Percentiles rank a stretch among this genome's conserved stretches.
These are phyloP conservation scores for Mobula hypostoma DNA, from an alignment of 2,113 vertebrate genomes.

Conservation along the genomic window DNA sequence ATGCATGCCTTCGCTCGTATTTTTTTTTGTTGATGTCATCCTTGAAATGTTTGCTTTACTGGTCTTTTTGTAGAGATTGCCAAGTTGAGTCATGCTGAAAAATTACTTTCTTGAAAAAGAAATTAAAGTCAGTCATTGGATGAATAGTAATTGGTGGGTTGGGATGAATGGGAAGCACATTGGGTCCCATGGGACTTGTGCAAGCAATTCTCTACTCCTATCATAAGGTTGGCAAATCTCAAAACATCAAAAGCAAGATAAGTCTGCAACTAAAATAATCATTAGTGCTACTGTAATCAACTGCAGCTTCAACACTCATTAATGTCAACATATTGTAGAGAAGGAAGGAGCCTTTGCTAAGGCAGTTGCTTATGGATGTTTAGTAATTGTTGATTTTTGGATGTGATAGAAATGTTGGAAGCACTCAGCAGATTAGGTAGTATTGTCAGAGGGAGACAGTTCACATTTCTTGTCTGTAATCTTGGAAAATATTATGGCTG, in stretches of 20 bases:
- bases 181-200: not conserved
- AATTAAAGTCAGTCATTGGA: not conserved
- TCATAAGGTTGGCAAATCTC: not conserved
- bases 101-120: not conserved
- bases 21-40: not conserved
- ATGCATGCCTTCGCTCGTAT: not conserved
- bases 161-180: not conserved
- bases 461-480: not conserved
- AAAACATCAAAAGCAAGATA: not conserved
- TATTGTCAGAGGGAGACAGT: not conserved
- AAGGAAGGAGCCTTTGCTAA: not conserved
- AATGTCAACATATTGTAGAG: not conserved
- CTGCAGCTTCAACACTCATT: not conserved
- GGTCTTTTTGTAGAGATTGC: not conserved
- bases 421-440: too few species aligned
- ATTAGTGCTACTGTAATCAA: not conserved
- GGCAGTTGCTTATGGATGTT: not conserved
- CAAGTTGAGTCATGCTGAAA: not conserved
- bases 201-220: not conserved
- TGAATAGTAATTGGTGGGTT: not conserved
- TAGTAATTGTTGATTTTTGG: not conserved
- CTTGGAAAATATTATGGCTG: not conserved
- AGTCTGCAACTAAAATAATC: not conserved
- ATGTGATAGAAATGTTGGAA: not conserved
- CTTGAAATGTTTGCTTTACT: not conserved